Evolutionary conservation across 2,113 vertebrate genomes (phyloP), one percentile per base, ranked within the genome.

Genomic region (Callopanchax toddi): DNA sequence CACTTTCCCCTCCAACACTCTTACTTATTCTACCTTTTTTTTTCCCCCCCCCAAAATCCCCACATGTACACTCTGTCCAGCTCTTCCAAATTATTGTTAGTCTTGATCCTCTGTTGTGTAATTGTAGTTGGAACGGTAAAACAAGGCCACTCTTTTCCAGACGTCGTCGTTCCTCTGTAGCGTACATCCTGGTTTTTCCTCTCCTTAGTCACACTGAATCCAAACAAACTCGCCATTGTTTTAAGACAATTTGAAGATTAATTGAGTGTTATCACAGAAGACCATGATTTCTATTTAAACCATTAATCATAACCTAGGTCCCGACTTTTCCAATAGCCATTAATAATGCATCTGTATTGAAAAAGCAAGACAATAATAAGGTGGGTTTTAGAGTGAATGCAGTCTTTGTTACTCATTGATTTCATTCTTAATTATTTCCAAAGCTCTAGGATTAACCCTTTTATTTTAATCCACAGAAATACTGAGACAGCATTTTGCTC

Each of bases 151-250:
- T 53, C 67, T 43, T 29, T 45, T 83, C 61, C 75, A 86, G 79
- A 86, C 79, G 76, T 82, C 85, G 81, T 67, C 74, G 62, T 80
- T 88, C 69, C 83, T 79, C 69, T 83, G 71, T 53, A 57, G 80
- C 79, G 82, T 76, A 89, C 62, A 86, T 89, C 82, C 78, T 89
- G 82, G 60, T 65, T 66, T 60, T 82, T 67, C 76, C 76, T 90
- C 84, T 68, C 87, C 84, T 88, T 79, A 81, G 88, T 59, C 79
- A 88, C 87, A 61, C 42, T 45, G 72, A 70, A 78, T 83, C 66
- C 67, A 83, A 88, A 81, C 71, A 48, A 8, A 25, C 36, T 55
- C 57, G 43, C 40, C 42, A 52, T 78, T 58, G 37, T 50, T 58
- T 63, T 37, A 51, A 71, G 67, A 67, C 65, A 67, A 79, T 37